A percentile compares a stretch with the other conserved stretches of the same genome.
Evolutionary conservation across 2,113 vertebrate genomes (phyloP).

Genomic region (Astur gentilis): DNA sequence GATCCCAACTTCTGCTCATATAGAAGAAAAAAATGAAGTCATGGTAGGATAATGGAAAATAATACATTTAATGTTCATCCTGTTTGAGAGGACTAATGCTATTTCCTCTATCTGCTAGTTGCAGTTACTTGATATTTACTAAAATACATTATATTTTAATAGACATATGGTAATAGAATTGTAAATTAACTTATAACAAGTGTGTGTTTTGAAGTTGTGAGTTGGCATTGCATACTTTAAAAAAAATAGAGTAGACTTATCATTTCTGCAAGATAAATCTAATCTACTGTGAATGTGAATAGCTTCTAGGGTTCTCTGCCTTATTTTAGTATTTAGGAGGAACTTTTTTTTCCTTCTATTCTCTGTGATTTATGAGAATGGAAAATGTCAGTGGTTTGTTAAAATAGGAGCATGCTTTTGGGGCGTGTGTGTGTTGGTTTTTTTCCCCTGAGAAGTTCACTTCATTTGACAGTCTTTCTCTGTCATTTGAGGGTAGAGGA

Average conservation of each 20-base stretch:
- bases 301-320: not conserved
- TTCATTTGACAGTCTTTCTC: not conserved
- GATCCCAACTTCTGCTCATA: conserved; percentile 88
- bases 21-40: conserved; percentile 92
- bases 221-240: not conserved
- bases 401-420: not conserved
- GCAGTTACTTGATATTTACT: not conserved
- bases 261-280: not conserved
- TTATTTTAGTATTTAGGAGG: not conserved
- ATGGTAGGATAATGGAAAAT: conserved; percentile 82
- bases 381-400: not conserved
- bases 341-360: not conserved
- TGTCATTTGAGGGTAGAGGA: not conserved
- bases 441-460: not conserved
- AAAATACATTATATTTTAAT: not conserved
- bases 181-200: not conserved
- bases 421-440: too few relatives aligned
- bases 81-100: not conserved
- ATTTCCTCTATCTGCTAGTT: not conserved
- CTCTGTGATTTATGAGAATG: not conserved
- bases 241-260: not conserved
- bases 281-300: not conserved
- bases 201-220: not conserved
- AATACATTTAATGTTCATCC: not conserved
- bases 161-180: not conserved